Evolutionary conservation across 2,797 vertebrate species (phyloP).

Genomic region (Cichlasoma orientale): DNA sequence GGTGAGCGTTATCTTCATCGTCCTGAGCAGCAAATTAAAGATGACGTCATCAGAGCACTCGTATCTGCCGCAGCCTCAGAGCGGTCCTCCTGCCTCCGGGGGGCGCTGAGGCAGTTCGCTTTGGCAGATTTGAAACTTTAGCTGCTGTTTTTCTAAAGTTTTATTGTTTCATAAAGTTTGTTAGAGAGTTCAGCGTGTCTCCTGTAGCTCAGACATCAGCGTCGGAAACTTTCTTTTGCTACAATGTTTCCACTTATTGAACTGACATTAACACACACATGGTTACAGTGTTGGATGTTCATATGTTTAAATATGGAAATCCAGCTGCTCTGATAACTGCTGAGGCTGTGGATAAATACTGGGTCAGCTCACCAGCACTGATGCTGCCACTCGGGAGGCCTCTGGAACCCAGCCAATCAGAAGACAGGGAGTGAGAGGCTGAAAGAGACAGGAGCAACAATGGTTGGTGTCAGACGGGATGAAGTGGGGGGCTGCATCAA

Average conservation of each 20-base stretch:
- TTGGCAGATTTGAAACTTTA: neutral
- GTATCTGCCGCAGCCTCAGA: neutral
- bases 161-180: neutral
- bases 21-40: neutral
- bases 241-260: neutral
- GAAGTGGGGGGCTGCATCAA: neutral
- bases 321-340: too few species aligned
- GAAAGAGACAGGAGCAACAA: neutral
- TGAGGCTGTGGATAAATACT: too few species aligned
- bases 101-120: neutral
- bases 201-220: too few species aligned
- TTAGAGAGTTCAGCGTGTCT: fast-evolving
- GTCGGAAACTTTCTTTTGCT: too few species aligned
- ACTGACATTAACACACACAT: too few species aligned
- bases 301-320: too few species aligned
- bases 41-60: neutral
- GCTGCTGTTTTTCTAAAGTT: neutral
- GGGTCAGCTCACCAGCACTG: neutral
- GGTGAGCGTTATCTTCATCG: neutral
- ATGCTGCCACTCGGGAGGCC: neutral
- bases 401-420: neutral
- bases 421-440: neutral
- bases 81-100: fast-evolving
- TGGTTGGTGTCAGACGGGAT: neutral
- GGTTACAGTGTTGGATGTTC: too few species aligned